phyloP scores from a whole-genome alignment of 2,797 vertebrate genomes.

The Sebastes diploproa region DNA sequence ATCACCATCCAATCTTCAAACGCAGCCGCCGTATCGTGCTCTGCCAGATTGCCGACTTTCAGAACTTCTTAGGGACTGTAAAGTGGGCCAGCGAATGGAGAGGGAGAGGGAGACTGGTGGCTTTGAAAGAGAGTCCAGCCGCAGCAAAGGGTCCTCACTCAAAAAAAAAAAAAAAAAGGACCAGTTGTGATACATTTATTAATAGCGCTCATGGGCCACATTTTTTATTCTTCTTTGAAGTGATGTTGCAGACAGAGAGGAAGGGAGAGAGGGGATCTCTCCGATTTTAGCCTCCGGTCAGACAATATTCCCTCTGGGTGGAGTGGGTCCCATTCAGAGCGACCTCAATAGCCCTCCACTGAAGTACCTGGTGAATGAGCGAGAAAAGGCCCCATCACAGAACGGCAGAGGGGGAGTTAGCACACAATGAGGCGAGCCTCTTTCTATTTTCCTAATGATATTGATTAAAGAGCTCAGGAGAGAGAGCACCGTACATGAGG shows the following conservation, averaged over 20 bases:
- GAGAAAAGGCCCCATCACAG: constrained; percentile 68
- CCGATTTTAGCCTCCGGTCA: constrained; percentile 62
- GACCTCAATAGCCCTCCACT: constrained; percentile 74
- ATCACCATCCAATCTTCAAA: constrained; percentile 73
- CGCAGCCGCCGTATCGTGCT: constrained; percentile 64
- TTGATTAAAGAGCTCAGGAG: constrained; percentile 72
- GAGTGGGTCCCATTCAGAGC: constrained; percentile 78
- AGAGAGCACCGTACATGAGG: constrained; percentile 55
- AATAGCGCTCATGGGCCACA: constrained; percentile 59
- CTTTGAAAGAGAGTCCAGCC: constrained; percentile 69
- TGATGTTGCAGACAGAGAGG: constrained; percentile 30
- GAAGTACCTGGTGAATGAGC: constrained; percentile 77
- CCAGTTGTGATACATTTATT: constrained; percentile 68
- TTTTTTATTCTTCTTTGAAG: constrained; percentile 62
- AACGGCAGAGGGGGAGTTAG: constrained; percentile 46
- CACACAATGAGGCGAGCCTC: constrained; percentile 55
- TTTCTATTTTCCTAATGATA: constrained; percentile 67
- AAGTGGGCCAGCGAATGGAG: constrained; percentile 70
- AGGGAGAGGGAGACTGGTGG: constrained; percentile 42
- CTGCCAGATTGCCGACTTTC: constrained; percentile 73
- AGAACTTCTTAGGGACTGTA: constrained; percentile 74
- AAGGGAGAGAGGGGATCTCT: constrained; percentile 30
- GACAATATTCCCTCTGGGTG: constrained; percentile 80
- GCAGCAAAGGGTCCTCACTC: constrained; percentile 52
- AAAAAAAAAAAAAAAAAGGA: constrained; percentile 25